Evolutionary conservation across 2,888 invertebrate genomes (phyloP), one percentile per base, ranked within the genome.

Genomic region (Orchesellides sinensis): DNA sequence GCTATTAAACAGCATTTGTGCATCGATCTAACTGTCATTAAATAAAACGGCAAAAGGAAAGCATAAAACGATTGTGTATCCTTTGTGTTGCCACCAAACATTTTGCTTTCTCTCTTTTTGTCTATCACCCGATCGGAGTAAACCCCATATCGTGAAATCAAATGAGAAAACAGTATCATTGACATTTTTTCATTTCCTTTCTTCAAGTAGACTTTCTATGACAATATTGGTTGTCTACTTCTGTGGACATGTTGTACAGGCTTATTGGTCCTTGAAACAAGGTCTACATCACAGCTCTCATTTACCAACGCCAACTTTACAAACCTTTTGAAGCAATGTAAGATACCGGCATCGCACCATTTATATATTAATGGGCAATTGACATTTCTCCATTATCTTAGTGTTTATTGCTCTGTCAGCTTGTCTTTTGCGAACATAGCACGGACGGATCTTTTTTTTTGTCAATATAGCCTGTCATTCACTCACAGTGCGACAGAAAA

Each of bases 331-430:
- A 35, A 45, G 14, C 40, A 45, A 5, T 27, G n/a, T n/a, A n/a
- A n/a, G n/a, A n/a, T 45, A 19, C 19, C 14, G 40, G 25, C 63
- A 40, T 21, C 27, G 19, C 68, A 21, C 17, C 5, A 52, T n/a
- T 17, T 66, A 49, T 66, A 27, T 47, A 66, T 69, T 52, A 52
- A 69, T 23, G 29, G 52, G 54, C 54, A 69, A 69, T 69, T 56
- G 69, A 32, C 40, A 40, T 69, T 54, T 54, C 27, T 14, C 12
- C 21, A 66, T 12, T 17, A 35, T 32, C 19, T 47, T 49, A 12
- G 54, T 69, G 69, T 69, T 69, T 69, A 69, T 69, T 54, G 69
- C 54, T 17, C 29, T 54, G 69, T 56, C 69, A 69, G 54, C 54
- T 52, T 49, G 35, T 32, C 32, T 49, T 68, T 49, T 68, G 27